Base-by-base conservation (phyloP, 2,888 invertebrate species). In the Napeogenes inachia region DNA sequence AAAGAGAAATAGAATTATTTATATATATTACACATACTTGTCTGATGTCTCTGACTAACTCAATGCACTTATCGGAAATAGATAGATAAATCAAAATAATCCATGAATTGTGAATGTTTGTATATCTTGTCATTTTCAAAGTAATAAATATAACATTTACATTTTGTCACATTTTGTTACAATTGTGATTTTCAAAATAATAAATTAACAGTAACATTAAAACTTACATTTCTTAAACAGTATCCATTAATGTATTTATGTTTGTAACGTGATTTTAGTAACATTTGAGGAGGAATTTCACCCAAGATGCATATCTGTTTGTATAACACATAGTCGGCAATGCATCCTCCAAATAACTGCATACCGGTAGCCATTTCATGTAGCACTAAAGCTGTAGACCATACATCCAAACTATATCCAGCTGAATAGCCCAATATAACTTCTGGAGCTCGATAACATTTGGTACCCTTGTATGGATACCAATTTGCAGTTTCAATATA, bases 371-470 rank as follows among this genome's bases (percentile, higher is more conserved):
- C 76, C 84, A 88, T 85, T 70, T 87, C 80, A 59, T 73, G 80
- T 42, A 87, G 74, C 1, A 87, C 80, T 4, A 81, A 53, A 0
- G 77, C 87, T 0, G 80, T 76, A 0, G 85, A 70, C 87, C 87
- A 87, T 0, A 87, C 78, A 59, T 88, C 87, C 10, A 86, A 72
- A 46, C 73, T 73, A 62, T 71, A 77, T 42, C 74, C 74, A 1
- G 75, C 70, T 0, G 74, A 66, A 58, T 75, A 76, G 2, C 86
- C 85, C 12, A 88, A 65, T 54, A 88, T 84, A 0, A 82, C 58
- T 66, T 88, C 87, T 0, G 87, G 87, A 0, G 87, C 75, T 2
- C 85, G 74, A 64, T 87, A 88, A 57, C 60, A 71, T 0, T 62
- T 2, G 0, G 78, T 73, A 2, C 84, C 82, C 4, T 74, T 68